Evolutionary conservation across 2,797 vertebrate genomes (phyloP), one percentile per base, ranked within the genome.

Genomic region (Aeoliscus strigatus): DNA sequence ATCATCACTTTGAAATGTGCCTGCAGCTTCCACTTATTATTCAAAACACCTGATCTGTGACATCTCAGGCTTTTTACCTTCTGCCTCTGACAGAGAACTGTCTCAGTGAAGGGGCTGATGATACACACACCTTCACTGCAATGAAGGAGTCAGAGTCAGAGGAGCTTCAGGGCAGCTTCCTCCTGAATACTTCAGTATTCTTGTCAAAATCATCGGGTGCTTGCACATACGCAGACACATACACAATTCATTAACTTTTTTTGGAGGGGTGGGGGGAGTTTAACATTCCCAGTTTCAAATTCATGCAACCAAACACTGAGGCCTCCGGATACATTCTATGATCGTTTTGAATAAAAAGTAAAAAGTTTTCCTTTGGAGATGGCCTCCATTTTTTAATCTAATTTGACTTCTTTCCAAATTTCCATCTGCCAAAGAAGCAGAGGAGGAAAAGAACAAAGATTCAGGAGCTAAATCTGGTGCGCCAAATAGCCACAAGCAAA

Each of bases 211-310:
- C 23, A 43, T n/a, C n/a, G n/a, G n/a, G n/a, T n/a, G n/a, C 34
- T 33, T 10, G 15, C 14, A 17, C 9, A 26, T 23, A 29, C 17
- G 51, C 10, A 35, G n/a, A 56, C 15, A 3, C 18, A 21, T 21
- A 21, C n/a, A 33, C 25, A 25, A 33, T 41, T 42, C 14, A 54
- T 6, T 3, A 6, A 21, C 6, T 21, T 3, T 21, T 21, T 21
- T 6, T 37, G 25, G 32, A 49, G 46, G 11, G 16, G 37, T 51
- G 23, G 30, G 8, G 17, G 25, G 30, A 50, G 2, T 27, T n/a
- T n/a, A n/a, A 26, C 13, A 49, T 37, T 43, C 46, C 57, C 7
- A 59, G 66, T 59, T 45, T 50, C 8, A 43, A 75, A 51, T 61
- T 42, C 36, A 48, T 27, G 17, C 26, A 5, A 16, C 39, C 39